Base-by-base conservation (phyloP, 2,797 vertebrate species). In the Rhinoraja longicauda region DNA sequence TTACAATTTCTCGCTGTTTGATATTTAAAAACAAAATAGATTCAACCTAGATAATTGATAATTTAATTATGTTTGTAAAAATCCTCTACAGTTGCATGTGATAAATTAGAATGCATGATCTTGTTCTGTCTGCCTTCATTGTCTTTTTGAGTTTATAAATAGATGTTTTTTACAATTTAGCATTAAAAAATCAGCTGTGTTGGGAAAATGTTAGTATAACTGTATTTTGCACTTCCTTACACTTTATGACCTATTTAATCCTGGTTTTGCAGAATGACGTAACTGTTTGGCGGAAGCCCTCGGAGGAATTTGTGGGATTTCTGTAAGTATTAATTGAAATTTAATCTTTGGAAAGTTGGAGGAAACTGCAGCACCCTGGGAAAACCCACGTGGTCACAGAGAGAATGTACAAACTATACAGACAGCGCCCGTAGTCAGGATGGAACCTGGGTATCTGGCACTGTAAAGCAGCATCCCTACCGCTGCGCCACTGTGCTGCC, bases 211-310 rank as follows among this genome's bases (percentile, higher is more conserved):
- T 59, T 7, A 17, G n/a, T n/a, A 36, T 9, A 77, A 21, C 17
- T 70, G 26, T 73, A 24, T 73, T 53, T 72, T 5, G 12, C 29
- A 29, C 29, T 91, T 91, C 12, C 24, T 13, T 93, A 21, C n/a
- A 12, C 13, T 21, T 8, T 88, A 62, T n/a, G 59, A 36, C 1
- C n/a, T 86, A 15, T 90, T 93, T 64, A 53, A 94, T 13, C 0
- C 95, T 94, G 93, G 90, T 93, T 94, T 94, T 95, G n/a, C 95
- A 98, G 97, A 97, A 96, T 95, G 97, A 97, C 94, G 96, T 97
- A 93, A 97, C 95, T 1, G 97, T 97, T 81, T 98, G 97, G 97
- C 95, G 96, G 94, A 98, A 96, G 94, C 96, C 96, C 0, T 98
- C 97, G 24, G 95, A 96, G 93, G 97, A 97, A 94, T 98, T 98